phyloP scores from a whole-genome alignment of 2,888 invertebrate species.

The Saturnia pavonia region DNA sequence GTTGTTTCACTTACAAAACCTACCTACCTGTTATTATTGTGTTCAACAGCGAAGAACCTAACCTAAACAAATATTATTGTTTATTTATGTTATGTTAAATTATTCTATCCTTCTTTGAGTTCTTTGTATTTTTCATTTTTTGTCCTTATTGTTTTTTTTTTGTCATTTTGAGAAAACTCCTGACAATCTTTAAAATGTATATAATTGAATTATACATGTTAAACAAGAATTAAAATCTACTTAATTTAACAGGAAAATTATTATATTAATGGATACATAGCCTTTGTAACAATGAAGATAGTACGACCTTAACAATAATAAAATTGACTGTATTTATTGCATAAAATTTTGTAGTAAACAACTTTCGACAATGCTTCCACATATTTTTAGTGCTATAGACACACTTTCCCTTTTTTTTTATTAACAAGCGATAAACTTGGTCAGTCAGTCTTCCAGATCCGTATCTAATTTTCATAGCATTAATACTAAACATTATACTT shows the following conservation, averaged over 20 bases:
- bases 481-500: too few relatives aligned
- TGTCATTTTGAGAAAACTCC: neutral
- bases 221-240: neutral
- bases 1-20: neutral
- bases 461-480: too few relatives aligned
- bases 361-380: neutral
- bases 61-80: neutral
- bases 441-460: too few relatives aligned
- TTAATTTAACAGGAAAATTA: neutral
- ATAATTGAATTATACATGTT: neutral
- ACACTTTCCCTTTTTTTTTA: neutral
- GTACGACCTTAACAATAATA: too few relatives aligned
- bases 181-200: too few relatives aligned
- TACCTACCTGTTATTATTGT: neutral
- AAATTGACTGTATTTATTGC: too few relatives aligned
- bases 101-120: neutral
- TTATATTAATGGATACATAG: too few relatives aligned
- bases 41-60: neutral
- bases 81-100: neutral
- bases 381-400: neutral
- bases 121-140: neutral
- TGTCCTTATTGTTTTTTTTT: neutral
- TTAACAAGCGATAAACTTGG: too few relatives aligned
- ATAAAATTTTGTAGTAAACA: too few relatives aligned
- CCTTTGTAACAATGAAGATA: too few relatives aligned